These are phyloP conservation scores for Agrilus planipennis DNA, from an alignment of 1,140 invertebrate genomes.

Conservation along the genomic window DNA sequence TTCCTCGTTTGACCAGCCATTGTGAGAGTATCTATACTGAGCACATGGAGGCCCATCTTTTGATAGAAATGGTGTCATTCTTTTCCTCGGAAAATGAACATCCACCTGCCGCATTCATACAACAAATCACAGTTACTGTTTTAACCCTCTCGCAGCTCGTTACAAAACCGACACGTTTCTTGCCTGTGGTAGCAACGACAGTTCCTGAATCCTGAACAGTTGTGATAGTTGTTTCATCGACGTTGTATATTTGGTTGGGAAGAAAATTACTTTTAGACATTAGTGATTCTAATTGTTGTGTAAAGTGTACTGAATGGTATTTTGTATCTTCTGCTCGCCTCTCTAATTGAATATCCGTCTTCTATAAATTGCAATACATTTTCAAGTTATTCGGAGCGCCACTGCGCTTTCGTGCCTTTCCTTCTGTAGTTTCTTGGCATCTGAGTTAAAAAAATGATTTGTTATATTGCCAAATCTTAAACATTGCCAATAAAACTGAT, in stretches of 20 bases:
- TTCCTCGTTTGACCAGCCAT: slow-evolving; percentile 16
- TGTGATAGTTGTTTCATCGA: slow-evolving; percentile 34
- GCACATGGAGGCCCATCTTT: slow-evolving; percentile 16
- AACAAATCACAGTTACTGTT: slow-evolving; percentile 9
- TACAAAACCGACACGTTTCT: slow-evolving; percentile 31
- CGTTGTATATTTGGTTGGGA: slow-evolving; percentile 28
- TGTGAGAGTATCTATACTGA: slow-evolving; percentile 15
- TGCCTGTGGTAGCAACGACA: slow-evolving; percentile 27
- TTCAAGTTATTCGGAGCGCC: no score
- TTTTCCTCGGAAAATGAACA: slow-evolving; percentile 9
- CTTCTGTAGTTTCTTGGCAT: no score
- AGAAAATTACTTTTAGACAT: slow-evolving; percentile 15
- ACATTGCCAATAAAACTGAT: no score
- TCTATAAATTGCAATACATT: no score
- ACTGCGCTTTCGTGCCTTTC: no score
- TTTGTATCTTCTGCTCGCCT: no score
- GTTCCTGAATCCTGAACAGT: slow-evolving; percentile 33
- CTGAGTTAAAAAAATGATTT: no score
- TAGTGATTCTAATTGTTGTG: no score
- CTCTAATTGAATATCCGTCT: no score
- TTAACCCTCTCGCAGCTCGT: slow-evolving; percentile 32
- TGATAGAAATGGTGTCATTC: slow-evolving; percentile 12
- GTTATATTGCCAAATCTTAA: no score
- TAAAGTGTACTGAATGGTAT: no score
- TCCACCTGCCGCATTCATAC: slow-evolving; percentile 3